Percentiles rank a stretch among this genome's conserved stretches.
These are phyloP conservation scores for Abrostola triplasia DNA, from an alignment of 2,888 invertebrate genomes.

Conservation along the genomic window DNA sequence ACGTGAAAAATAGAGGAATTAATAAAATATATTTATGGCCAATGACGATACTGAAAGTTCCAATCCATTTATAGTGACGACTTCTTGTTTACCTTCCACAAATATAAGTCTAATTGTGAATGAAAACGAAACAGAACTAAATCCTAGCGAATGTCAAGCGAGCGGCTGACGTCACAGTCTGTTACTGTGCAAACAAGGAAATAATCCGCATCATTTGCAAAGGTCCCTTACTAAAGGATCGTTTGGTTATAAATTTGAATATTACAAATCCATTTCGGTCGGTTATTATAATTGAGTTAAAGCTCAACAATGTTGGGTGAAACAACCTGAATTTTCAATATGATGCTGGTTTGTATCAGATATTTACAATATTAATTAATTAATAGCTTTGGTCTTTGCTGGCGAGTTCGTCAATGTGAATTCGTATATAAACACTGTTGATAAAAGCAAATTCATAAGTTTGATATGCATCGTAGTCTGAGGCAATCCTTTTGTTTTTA, in stretches of 20 bases:
- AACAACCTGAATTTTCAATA: constrained; percentile 20
- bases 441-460: neutral
- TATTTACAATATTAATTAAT: constrained; percentile 1
- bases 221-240: constrained; percentile 33
- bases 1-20: neutral
- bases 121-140: constrained; percentile 6
- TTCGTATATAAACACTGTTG: neutral
- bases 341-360: neutral
- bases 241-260: constrained; percentile 48
- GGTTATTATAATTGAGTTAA: constrained; percentile 43
- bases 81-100: no score
- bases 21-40: no score
- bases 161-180: neutral
- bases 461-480: no score
- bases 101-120: constrained; percentile 18
- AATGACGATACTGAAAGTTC: no score
- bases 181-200: constrained; percentile 36
- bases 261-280: constrained; percentile 48
- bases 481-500: no score
- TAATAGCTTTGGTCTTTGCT: neutral
- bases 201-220: constrained; percentile 41
- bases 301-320: constrained; percentile 24
- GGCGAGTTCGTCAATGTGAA: neutral
- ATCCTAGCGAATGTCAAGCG: neutral
- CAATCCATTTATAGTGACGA: no score